These are phyloP conservation scores for Myotis daubentonii DNA, from an alignment of 2,797 vertebrate species.

Conservation along the genomic window DNA sequence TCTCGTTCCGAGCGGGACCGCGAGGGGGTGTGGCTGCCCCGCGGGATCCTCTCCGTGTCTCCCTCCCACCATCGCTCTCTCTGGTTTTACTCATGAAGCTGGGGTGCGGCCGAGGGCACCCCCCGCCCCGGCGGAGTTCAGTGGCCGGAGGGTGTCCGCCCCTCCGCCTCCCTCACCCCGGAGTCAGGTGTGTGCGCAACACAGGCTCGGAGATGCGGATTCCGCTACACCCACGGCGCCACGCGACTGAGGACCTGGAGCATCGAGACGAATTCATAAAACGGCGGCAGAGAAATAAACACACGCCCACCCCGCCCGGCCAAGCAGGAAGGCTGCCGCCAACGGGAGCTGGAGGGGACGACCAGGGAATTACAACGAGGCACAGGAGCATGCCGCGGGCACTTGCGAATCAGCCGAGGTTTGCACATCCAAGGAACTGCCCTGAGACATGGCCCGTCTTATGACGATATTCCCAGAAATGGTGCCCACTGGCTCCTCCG, in stretches of 20 bases:
- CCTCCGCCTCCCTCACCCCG: neutral
- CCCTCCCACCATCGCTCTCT: too few species aligned
- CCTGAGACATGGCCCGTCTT: conserved; percentile 61
- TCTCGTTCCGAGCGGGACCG: too few species aligned
- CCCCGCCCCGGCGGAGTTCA: too few species aligned
- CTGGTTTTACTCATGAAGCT: too few species aligned
- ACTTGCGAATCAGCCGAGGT: conserved; percentile 46
- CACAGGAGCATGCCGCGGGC: neutral
- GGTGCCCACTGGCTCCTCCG: neutral
- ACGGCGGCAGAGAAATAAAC: neutral
- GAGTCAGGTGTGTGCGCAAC: neutral
- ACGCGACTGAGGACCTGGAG: neutral
- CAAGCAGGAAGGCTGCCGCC: neutral
- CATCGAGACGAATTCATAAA: neutral
- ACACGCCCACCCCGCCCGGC: rapidly evolving
- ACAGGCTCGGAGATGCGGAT: neutral
- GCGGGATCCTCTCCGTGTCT: too few species aligned
- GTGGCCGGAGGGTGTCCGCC: too few species aligned
- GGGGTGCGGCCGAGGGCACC: too few species aligned
- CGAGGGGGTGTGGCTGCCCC: too few species aligned
- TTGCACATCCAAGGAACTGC: conserved; percentile 58
- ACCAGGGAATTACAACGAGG: neutral
- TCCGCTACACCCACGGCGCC: neutral
- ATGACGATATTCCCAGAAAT: conserved; percentile 57
- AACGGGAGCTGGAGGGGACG: neutral